A percentile compares a stretch with the other conserved stretches of the same genome.
These are phyloP conservation scores for Caenorhabditis remanei DNA, from an alignment of 1,140 invertebrate species.

Conservation along the genomic window DNA sequence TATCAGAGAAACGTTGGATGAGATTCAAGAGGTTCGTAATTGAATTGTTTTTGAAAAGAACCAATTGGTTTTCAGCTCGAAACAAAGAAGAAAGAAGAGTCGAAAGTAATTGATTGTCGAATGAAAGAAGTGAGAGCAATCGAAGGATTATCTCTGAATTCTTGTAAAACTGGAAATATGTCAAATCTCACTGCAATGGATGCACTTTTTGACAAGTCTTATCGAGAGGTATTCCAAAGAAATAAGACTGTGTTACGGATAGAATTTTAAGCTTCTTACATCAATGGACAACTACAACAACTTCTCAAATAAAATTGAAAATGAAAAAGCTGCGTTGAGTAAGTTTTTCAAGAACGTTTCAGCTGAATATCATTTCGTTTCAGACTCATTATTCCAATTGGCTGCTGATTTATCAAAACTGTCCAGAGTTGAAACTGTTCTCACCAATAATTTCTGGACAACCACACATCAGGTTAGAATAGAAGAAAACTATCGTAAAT, in stretches of 20 bases:
- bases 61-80: slow-evolving; percentile 29
- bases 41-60: not conserved
- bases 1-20: slow-evolving; percentile 19
- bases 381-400: slow-evolving; percentile 44
- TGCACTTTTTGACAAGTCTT: slow-evolving; percentile 38
- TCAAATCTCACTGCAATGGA: not conserved
- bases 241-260: not conserved
- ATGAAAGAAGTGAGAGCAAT: slow-evolving; percentile 30
- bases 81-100: slow-evolving; percentile 16
- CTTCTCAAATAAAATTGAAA: not conserved
- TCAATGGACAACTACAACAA: slow-evolving; percentile 39
- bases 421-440: slow-evolving; percentile 22
- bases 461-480: slow-evolving; percentile 52
- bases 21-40: not conserved
- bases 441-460: slow-evolving; percentile 11
- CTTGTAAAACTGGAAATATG: slow-evolving; percentile 42
- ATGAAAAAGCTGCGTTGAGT: slow-evolving; percentile 2
- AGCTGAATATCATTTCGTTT: not conserved
- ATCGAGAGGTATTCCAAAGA: not conserved
- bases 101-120: slow-evolving; percentile 29
- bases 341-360: not conserved
- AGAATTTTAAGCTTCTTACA: not conserved
- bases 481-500: no score
- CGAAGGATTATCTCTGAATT: slow-evolving; percentile 16
- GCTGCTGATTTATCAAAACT: slow-evolving; percentile 18